These are phyloP conservation scores for Pedetes capensis DNA, from an alignment of 2,113 vertebrate genomes.

Conservation along the genomic window DNA sequence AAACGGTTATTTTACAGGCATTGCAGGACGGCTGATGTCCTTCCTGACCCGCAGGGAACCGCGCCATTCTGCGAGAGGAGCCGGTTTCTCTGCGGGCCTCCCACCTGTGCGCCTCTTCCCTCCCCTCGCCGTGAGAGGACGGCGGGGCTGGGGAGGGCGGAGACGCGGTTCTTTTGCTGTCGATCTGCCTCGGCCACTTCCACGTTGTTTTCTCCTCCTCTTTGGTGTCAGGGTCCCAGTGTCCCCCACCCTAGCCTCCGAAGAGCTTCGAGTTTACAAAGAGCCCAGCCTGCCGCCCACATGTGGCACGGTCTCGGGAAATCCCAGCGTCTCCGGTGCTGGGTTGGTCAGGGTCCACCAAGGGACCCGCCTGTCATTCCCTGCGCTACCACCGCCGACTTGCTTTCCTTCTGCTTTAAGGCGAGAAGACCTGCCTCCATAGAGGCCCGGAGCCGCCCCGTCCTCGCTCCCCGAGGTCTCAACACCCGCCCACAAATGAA, in stretches of 20 bases:
- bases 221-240: neutral
- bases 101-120: neutral
- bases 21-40: slow-evolving; percentile 19
- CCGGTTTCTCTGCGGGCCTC: neutral
- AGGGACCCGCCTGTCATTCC: neutral
- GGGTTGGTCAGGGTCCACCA: rapidly evolving
- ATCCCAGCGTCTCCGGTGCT: neutral
- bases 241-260: no score
- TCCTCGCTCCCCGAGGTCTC: neutral
- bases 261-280: neutral
- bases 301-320: neutral
- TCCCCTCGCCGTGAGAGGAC: neutral
- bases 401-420: neutral
- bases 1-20: slow-evolving; percentile 96
- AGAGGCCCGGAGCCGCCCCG: neutral
- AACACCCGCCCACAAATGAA: neutral
- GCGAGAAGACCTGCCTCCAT: neutral
- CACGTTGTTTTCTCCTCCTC: neutral
- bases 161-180: rapidly evolving
- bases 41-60: neutral
- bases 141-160: rapidly evolving
- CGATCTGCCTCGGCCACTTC: neutral
- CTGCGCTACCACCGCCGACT: neutral
- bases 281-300: neutral
- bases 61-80: neutral